Evolutionary conservation across 2,888 invertebrate species (phyloP).

Genomic region (Lasioglossum vierecki): DNA sequence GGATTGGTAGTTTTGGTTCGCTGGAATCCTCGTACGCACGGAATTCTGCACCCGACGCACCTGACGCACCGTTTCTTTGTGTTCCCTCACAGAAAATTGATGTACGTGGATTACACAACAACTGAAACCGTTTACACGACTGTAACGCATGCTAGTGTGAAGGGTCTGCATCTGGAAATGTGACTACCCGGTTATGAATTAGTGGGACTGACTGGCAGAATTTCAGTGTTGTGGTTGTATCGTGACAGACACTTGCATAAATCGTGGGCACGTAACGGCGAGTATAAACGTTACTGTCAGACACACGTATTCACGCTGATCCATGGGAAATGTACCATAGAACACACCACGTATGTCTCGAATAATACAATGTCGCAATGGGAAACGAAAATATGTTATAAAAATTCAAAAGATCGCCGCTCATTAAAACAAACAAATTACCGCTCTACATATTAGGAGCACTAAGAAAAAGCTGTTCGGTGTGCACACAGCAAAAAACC

Average conservation of each 20-base stretch:
- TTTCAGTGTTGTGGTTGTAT: slow-evolving; percentile 17
- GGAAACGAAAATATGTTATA: neutral
- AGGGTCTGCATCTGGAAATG: slow-evolving; percentile 38
- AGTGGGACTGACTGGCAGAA: slow-evolving; percentile 7
- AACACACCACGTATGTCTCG: neutral
- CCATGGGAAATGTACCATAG: neutral
- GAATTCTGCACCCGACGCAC: slow-evolving; percentile 6
- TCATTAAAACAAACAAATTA: neutral
- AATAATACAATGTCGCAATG: neutral
- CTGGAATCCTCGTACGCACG: neutral
- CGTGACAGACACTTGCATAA: slow-evolving; percentile 3
- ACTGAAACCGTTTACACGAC: neutral
- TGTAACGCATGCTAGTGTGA: slow-evolving; percentile 38
- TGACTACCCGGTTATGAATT: slow-evolving; percentile 14
- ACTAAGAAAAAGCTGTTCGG: neutral
- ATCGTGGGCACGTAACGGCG: neutral
- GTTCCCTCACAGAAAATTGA: neutral
- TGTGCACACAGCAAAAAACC: neutral
- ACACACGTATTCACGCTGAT: slow-evolving; percentile 2
- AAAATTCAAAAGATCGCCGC: neutral
- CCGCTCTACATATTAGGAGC: neutral
- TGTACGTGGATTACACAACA: neutral
- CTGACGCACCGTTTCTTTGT: neutral
- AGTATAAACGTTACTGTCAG: neutral
- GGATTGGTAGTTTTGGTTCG: neutral